A percentile compares a stretch with the other conserved stretches of the same genome.
Conservation (phyloP, 2,113 vertebrate genomes). For the Platichthys flesus region DNA sequence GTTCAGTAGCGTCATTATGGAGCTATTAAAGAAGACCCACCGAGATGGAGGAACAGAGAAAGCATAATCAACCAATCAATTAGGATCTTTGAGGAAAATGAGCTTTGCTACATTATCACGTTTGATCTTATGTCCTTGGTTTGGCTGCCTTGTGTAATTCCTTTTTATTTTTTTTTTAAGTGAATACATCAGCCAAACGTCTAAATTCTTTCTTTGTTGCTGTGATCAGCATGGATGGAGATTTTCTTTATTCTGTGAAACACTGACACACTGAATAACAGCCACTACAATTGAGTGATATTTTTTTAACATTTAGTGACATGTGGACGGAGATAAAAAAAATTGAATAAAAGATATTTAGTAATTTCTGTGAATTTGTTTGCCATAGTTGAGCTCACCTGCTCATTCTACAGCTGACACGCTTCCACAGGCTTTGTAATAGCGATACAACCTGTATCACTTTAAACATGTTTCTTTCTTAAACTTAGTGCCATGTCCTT, state of each 20-base stretch:
- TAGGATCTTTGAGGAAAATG: constrained; percentile 80
- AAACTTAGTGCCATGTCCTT: not conserved
- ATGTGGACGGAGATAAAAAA: not conserved
- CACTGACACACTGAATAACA: not conserved
- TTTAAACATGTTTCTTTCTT: not conserved
- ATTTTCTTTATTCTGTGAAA: not conserved
- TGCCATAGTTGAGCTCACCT: not conserved
- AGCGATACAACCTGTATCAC: not conserved
- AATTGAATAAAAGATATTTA: not conserved
- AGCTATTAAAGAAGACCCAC: constrained; percentile 84
- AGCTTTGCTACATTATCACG: constrained; percentile 75
- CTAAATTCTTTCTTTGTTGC: constrained; percentile 37
- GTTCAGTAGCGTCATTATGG: constrained; percentile 77
- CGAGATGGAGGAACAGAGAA: constrained; percentile 75
- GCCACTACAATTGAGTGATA: not conserved
- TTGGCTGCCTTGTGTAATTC: constrained; percentile 51
- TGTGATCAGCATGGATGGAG: not conserved
- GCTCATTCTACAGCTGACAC: not conserved
- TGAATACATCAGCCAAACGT: constrained; percentile 49
- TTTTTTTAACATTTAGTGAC: not conserved
- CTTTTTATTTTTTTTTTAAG: constrained; percentile 18
- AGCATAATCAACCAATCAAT: constrained; percentile 85
- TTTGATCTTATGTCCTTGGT: constrained; percentile 81
- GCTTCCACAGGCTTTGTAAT: not conserved
- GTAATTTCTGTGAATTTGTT: not conserved